Conservation (phyloP, 2,888 invertebrate genomes). For the Scaptomyza caliginosa region DNA sequence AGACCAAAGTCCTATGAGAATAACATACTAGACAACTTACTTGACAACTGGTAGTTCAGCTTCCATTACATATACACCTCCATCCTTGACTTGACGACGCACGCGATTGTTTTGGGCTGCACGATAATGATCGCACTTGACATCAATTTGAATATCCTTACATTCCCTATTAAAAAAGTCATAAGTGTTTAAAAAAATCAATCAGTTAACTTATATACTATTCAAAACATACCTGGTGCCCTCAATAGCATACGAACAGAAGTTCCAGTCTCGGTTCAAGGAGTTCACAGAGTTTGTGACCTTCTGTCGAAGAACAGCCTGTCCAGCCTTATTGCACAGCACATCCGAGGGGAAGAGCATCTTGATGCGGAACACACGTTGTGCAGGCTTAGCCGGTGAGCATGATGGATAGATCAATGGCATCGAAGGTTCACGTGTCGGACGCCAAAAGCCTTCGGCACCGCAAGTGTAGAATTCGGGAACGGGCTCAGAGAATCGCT, state of each 20-base stretch:
- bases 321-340: slow-evolving; percentile 97
- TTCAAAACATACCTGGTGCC: slow-evolving; percentile 85
- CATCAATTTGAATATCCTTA: slow-evolving; percentile 94
- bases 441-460: slow-evolving; percentile 99
- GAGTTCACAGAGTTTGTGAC: slow-evolving; percentile 95
- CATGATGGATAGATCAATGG: slow-evolving; percentile 96
- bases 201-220: rapidly evolving
- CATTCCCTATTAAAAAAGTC: slow-evolving; percentile 88
- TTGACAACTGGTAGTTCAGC: slow-evolving; percentile 93
- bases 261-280: slow-evolving; percentile 97
- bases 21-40: slow-evolving; percentile 86
- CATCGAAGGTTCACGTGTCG: slow-evolving; percentile 91
- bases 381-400: slow-evolving; percentile 94
- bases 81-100: slow-evolving; percentile 88
- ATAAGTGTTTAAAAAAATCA: background rate
- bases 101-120: slow-evolving; percentile 86
- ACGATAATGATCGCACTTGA: slow-evolving; percentile 93
- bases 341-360: slow-evolving; percentile 99
- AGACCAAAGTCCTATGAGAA: background rate
- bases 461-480: slow-evolving; percentile 99
- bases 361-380: slow-evolving; percentile 95
- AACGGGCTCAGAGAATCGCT: slow-evolving; percentile 95
- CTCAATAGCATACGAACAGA: slow-evolving; percentile 95
- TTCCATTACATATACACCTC: slow-evolving; percentile 92
- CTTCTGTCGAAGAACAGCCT: slow-evolving; percentile 94